Percentiles rank a stretch among this genome's conserved stretches.
Conservation (phyloP, 1,140 invertebrate genomes). For the Venustaconcha ellipsiformis region DNA sequence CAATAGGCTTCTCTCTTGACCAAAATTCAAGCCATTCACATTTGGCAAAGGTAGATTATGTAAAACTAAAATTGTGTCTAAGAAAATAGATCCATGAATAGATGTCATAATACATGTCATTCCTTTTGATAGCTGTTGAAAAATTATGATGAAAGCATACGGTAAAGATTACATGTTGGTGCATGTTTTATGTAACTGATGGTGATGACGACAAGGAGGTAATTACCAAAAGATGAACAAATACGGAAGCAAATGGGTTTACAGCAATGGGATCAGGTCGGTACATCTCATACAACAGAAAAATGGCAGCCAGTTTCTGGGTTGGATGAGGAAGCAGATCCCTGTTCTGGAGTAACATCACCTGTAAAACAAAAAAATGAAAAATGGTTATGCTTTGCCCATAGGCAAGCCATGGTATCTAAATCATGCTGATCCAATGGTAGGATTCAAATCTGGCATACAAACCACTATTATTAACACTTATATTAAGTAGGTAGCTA, state of each 20-base stretch:
- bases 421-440: neutral
- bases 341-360: slow-evolving; percentile 79
- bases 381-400: neutral
- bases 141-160: too few species aligned
- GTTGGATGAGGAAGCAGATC: slow-evolving; percentile 77
- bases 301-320: slow-evolving; percentile 78
- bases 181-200: too few species aligned
- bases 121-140: too few species aligned
- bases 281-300: slow-evolving; percentile 82
- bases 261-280: slow-evolving; percentile 75
- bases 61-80: too few species aligned
- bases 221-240: slow-evolving; percentile 76
- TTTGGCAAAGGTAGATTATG: too few species aligned
- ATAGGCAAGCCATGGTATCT: neutral
- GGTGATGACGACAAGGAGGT: neutral
- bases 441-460: too few species aligned
- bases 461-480: too few species aligned
- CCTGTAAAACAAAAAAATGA: slow-evolving; percentile 63
- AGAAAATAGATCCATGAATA: too few species aligned
- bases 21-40: too few species aligned
- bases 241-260: slow-evolving; percentile 81
- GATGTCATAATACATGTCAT: too few species aligned
- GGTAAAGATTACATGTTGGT: too few species aligned
- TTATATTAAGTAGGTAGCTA: neutral
- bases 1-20: too few species aligned